Evolutionary conservation across 2,888 invertebrate genomes (phyloP).

Genomic region (Coremacera marginata): DNA sequence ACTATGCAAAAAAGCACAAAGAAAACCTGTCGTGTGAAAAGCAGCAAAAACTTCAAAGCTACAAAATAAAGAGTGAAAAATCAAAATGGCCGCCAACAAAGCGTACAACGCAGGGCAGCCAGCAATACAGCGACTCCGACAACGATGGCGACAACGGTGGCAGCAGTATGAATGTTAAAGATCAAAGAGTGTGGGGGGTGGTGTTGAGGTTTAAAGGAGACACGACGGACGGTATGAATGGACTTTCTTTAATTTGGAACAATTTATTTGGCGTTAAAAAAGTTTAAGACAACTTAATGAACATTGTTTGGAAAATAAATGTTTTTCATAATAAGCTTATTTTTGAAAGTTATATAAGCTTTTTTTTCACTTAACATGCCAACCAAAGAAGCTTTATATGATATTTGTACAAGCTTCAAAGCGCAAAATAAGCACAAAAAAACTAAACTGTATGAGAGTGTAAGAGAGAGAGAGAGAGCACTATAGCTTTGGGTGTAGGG

Average conservation of each 20-base stretch:
- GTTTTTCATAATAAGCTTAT: background rate
- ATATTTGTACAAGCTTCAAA: too few species aligned
- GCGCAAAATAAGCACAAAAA: too few species aligned
- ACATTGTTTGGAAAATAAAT: background rate
- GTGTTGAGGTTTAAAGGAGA: background rate
- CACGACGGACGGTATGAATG: background rate
- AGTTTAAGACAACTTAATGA: too few species aligned
- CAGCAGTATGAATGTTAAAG: background rate
- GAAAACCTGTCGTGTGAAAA: background rate
- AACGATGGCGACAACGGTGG: background rate
- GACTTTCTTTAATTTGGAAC: too few species aligned
- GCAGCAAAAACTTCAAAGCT: background rate
- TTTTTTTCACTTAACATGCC: too few species aligned
- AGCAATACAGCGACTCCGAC: background rate
- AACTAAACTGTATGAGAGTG: too few species aligned
- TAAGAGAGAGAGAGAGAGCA: too few species aligned
- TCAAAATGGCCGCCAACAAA: constrained; percentile 36
- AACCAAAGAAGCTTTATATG: too few species aligned
- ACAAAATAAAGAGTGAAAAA: constrained; percentile 28
- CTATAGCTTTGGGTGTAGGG: too few species aligned
- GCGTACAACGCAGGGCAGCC: constrained; percentile 7
- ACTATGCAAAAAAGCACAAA: background rate
- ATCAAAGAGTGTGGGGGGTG: background rate
- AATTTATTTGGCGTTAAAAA: too few species aligned
- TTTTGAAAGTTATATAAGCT: too few species aligned